Base-by-base conservation (phyloP, 2,888 invertebrate genomes). In the Zootermopsis nevadensis region DNA sequence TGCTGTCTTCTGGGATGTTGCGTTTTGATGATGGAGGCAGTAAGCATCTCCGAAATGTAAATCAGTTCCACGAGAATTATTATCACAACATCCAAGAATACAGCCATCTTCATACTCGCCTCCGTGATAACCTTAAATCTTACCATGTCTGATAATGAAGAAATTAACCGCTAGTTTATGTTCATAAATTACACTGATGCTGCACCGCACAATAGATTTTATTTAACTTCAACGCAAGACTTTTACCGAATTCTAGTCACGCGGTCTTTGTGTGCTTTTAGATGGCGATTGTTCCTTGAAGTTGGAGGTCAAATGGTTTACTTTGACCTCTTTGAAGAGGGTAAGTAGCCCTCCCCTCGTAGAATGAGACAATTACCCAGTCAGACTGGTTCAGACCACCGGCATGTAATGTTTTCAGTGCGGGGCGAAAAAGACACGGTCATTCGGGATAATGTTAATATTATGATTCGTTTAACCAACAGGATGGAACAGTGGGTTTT, bases 231-330 rank as follows among this genome's bases (percentile, higher is more conserved):
- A 4, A 27, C 2, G 27, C 27, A 66, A 15, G 1, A 31, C 33
- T 22, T 7, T 33, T 22, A 69, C 22, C 31, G 33, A 33, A 22
- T 33, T 22, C 10, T 15, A 33, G 69, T 69, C 69, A 69, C 30
- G 69, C 33, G 0, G 33, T 15, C 33, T 33, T 69, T 27, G 4
- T 48, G 3, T 15, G 48, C n/a, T 48, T n/a, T 60, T 2, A 31
- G 19, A 33, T 69, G 69, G 31, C 22, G 69, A 69, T 31, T 69
- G 69, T 69, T 33, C 33, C 15, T 33, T 4, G 69, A 31, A 10
- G 19, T 69, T 69, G 69, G 33, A 69, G 69, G 69, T 69, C 69
- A 69, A 19, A 33, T 69, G 22, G 15, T 69, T 69, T 69, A 33
- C 0, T 19, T 8, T 69, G 69, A 69, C 30, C 33, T 33, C 31